phyloP scores from a whole-genome alignment of 2,888 invertebrate species.

The Odontothrips loti region DNA sequence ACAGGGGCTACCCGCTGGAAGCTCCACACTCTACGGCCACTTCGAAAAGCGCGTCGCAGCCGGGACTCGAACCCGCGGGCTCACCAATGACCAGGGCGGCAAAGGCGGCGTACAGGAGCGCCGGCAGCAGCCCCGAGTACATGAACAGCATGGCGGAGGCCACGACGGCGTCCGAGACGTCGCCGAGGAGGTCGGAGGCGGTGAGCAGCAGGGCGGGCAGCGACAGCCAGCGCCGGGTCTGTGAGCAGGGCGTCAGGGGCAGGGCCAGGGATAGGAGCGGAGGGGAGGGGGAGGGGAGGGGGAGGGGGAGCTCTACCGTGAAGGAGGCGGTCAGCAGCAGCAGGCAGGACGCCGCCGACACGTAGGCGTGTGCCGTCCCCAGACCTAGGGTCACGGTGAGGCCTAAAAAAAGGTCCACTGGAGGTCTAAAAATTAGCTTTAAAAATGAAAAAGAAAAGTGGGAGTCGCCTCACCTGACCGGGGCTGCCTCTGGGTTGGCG shows the following conservation, averaged over 20 bases:
- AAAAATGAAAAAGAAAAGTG: too few relatives aligned
- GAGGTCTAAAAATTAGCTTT: neutral
- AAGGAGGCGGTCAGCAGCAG: neutral
- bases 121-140: neutral
- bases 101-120: neutral
- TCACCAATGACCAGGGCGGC: neutral
- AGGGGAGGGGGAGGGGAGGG: too few relatives aligned
- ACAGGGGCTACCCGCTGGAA: neutral
- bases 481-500: too few relatives aligned
- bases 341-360: neutral
- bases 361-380: neutral
- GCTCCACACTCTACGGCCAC: neutral
- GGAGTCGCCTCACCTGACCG: slow-evolving; percentile 8
- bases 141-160: neutral
- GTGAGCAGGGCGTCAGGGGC: neutral
- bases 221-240: neutral
- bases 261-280: neutral
- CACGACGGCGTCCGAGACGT: slow-evolving; percentile 10
- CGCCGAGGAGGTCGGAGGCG: slow-evolving; percentile 3
- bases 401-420: neutral
- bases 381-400: slow-evolving; percentile 3
- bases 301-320: neutral
- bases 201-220: slow-evolving; percentile 2
- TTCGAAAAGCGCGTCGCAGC: neutral
- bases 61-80: neutral